A percentile compares a stretch with the other conserved stretches of the same genome.
phyloP scores from a whole-genome alignment of 2,797 vertebrate species.

The Gallirallus australis region DNA sequence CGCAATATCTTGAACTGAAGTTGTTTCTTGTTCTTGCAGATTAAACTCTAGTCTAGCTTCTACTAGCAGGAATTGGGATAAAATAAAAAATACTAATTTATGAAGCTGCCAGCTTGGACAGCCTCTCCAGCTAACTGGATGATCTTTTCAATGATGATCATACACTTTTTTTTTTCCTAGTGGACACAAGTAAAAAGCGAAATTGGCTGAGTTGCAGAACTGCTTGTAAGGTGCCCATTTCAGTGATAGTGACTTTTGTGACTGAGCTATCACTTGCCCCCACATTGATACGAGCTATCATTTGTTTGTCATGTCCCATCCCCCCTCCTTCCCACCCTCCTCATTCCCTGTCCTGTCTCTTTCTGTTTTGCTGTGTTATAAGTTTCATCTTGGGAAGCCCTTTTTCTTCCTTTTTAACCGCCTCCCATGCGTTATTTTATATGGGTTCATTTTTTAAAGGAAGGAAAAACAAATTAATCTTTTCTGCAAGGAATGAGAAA shows the following conservation, averaged over 20 bases:
- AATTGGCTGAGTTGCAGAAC: background rate
- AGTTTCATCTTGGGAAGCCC: background rate
- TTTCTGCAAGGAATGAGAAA: background rate
- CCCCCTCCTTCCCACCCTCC: no score
- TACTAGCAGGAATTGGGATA: accelerated
- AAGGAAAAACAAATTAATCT: background rate
- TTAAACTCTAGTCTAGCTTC: background rate
- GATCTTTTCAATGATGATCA: background rate
- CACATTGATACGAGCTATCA: background rate
- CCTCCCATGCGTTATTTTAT: background rate
- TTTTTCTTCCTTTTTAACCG: background rate
- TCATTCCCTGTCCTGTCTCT: no score
- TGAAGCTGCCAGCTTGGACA: background rate
- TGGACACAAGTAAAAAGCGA: background rate
- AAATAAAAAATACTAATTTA: background rate
- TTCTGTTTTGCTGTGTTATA: background rate
- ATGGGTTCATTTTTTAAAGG: background rate
- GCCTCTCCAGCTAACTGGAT: background rate
- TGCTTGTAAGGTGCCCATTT: background rate
- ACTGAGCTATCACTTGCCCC: background rate
- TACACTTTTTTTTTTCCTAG: background rate
- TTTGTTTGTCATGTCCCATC: no score
- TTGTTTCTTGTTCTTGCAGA: background rate
- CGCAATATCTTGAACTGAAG: background rate
- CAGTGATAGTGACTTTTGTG: background rate